Base-by-base conservation (phyloP, 2,888 invertebrate species). In the Drosophila gaucha region DNA sequence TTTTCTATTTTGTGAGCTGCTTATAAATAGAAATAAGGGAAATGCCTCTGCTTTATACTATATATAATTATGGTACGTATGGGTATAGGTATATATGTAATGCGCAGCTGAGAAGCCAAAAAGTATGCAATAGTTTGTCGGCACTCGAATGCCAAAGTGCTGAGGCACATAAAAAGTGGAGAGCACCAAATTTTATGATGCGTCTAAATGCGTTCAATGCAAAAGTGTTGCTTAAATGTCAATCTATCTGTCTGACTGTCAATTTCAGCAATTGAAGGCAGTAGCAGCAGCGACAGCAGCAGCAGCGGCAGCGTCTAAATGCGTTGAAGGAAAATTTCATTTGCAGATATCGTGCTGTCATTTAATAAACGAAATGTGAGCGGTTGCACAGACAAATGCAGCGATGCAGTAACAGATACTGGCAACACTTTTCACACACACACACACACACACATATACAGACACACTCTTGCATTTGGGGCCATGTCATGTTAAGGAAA, bases 331-430 rank as follows among this genome's bases (percentile, higher is more conserved):
- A 88, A 82, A 88, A 90, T 90, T 90, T 90, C 90, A 90, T 90
- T 90, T 88, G 90, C 87, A 90, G 90, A 90, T 90, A 90, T 90
- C 89, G 83, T 89, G 87, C 90, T 90, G 90, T 89, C 90, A 90
- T 89, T 89, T 90, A 89, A 90, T 89, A 89, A 88, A 85, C 88
- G 88, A 85, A 88, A 88, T 88, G 86, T 78, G 86, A 86, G 84
- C 78, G 78, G 65, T 75, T 65, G 14, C 55, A 51, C 56, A 73
- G 74, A 84, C 85, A 77, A 78, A 88, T 74, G 74, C 87, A 84
- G 60, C 86, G 86, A 82, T 82, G 88, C 88, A 84, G 88, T 84
- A 86, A 84, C 78, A 80, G 84, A 88, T 86, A 85, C 86, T 83
- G 73, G 69, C 88, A 85, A 85, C 88, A 88, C 84, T 84, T 84